Evolutionary conservation across 2,888 invertebrate genomes (phyloP).

Genomic region (Odontocerum albicorne): DNA sequence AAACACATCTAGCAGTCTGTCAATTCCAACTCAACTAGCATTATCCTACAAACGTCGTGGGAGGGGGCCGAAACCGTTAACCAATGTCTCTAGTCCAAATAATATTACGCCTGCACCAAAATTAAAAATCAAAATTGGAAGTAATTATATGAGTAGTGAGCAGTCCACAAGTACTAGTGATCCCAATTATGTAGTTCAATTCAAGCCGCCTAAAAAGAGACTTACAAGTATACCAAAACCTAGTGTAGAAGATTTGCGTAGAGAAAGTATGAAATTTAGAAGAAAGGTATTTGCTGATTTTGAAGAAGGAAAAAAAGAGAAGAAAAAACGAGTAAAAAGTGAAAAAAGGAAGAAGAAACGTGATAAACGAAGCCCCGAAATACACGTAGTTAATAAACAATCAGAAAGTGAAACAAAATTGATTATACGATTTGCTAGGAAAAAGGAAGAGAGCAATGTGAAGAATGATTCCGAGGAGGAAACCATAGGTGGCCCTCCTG

Average conservation of each 20-base stretch:
- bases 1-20: conserved; percentile 41
- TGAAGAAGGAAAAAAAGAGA: conserved; percentile 65
- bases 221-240: conserved; percentile 64
- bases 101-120: conserved; percentile 60
- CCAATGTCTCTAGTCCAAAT: conserved; percentile 45
- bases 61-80: conserved; percentile 41
- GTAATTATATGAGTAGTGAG: conserved; percentile 52
- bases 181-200: conserved; percentile 55
- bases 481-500: conserved; percentile 18
- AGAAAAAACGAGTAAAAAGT: conserved; percentile 52
- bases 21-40: conserved; percentile 27
- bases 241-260: conserved; percentile 76
- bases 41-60: conserved; percentile 45
- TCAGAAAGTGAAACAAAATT: conserved; percentile 71
- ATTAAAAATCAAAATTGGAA: conserved; percentile 77
- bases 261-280: conserved; percentile 86
- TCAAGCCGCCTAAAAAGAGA: conserved; percentile 82
- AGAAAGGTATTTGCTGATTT: conserved; percentile 84
- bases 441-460: conserved; percentile 48
- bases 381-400: conserved; percentile 52
- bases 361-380: conserved; percentile 42
- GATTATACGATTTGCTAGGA: conserved; percentile 72
- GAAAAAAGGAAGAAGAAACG: conserved; percentile 57
- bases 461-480: conserved; percentile 38
- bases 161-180: conserved; percentile 54